Evolutionary conservation across 2,113 vertebrate species (phyloP), one percentile per base, ranked within the genome.

Genomic region (Tupaia tana): DNA sequence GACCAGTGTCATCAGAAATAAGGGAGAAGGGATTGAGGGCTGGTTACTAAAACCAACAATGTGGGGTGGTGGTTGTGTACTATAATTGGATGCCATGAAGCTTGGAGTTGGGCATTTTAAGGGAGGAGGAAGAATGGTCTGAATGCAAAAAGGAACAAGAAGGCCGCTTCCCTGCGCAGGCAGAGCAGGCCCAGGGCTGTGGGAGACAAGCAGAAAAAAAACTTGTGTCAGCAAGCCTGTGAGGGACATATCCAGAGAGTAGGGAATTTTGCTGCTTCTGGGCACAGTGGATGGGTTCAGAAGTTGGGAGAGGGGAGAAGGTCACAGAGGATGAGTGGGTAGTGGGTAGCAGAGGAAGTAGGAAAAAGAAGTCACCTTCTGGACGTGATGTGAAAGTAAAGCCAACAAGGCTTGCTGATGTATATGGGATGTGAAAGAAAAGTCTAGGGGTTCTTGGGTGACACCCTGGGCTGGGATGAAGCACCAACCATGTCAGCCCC

Each of bases 301-400:
- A 73, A 61, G 31, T 11, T 52, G 63, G 16, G 43, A 82, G 75
- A 1, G 7, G 15, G 69, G 24, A 18, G 70, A 43, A 29, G n/a
- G 1, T 9, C 20, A 2, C n/a, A n/a, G 43, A 43, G 24, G 3
- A 27, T 31, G n/a, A 20, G 11, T 5, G 7, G 27, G 18, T 2
- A 22, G 56, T 43, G 43, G 43, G 43, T 43, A 43, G 43, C 43
- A 43, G 43, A 43, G 43, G 43, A 43, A 5, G 3, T n/a, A n/a
- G 5, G 43, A 5, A 43, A 43, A 43, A 43, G 43, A 43, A 43
- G 43, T 43, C 43, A 43, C 43, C 5, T 43, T 43, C 43, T 43
- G 43, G 43, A 43, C 43, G 5, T 43, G 43, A 43, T 43, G 43
- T 43, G 43, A 43, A 43, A 43, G 43, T 43, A 3, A 43, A 43